Percentiles rank a stretch among this genome's conserved stretches.
Conservation (phyloP, 2,113 vertebrate genomes). For the Rhadina sibilatrix region DNA sequence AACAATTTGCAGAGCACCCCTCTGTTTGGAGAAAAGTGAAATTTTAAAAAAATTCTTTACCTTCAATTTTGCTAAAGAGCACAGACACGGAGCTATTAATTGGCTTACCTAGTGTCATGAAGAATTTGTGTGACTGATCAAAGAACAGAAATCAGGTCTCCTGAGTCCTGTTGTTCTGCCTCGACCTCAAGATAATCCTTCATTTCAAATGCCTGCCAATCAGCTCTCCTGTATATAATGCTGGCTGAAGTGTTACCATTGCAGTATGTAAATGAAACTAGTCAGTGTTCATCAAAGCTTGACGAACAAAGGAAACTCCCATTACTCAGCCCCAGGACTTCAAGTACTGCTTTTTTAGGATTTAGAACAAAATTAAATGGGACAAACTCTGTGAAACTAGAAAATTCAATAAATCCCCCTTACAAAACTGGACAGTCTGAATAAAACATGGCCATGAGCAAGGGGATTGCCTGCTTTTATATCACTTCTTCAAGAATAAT, state of each 20-base stretch:
- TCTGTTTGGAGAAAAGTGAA: not conserved
- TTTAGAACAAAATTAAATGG: not conserved
- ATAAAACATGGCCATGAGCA: not conserved
- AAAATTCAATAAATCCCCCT: not conserved
- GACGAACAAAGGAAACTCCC: not conserved
- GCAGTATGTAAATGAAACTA: not conserved
- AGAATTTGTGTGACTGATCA: not conserved
- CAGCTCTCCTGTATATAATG: not conserved
- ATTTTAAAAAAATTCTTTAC: not conserved
- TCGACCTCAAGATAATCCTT: not conserved
- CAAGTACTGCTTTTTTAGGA: not conserved
- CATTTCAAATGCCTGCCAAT: conserved; percentile 11
- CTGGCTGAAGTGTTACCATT: not conserved
- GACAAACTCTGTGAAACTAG: not conserved
- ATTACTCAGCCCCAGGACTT: not conserved
- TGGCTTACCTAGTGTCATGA: not conserved
- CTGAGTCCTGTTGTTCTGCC: not conserved
- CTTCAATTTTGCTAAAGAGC: not conserved
- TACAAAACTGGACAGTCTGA: not conserved
- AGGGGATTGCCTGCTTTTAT: not conserved
- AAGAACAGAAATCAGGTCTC: conserved; percentile 25
- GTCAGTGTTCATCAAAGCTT: not conserved
- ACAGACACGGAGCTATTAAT: not conserved
- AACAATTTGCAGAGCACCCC: not conserved
- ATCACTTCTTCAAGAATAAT: not conserved